Percentiles rank a stretch among this genome's conserved stretches.
These are phyloP conservation scores for Zelleria hepariella DNA, from an alignment of 2,888 invertebrate species.

Conservation along the genomic window DNA sequence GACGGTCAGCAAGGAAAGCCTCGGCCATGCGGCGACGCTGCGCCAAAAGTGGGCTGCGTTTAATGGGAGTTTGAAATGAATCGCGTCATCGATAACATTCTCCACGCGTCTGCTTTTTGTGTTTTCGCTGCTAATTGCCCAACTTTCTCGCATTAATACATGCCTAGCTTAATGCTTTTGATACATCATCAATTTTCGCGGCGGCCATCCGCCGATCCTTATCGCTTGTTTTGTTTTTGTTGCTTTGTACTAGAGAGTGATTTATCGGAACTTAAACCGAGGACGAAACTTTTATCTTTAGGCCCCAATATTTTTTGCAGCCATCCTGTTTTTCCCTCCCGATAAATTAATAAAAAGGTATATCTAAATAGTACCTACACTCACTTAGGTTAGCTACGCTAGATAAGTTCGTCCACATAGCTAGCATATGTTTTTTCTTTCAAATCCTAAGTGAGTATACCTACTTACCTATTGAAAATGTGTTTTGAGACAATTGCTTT, in stretches of 20 bases:
- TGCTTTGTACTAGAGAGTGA: background rate
- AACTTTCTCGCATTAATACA: slow-evolving; percentile 44
- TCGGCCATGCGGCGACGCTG: background rate
- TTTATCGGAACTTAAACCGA: background rate
- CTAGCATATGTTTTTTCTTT: too few species aligned
- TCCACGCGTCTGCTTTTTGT: slow-evolving; percentile 41
- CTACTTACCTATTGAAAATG: background rate
- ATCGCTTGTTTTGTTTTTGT: background rate
- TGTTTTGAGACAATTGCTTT: background rate
- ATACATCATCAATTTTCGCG: slow-evolving; percentile 31
- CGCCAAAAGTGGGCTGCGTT: slow-evolving; percentile 22
- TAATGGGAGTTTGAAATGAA: slow-evolving; percentile 47
- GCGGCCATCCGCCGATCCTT: background rate
- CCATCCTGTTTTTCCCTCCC: background rate
- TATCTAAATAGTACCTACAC: background rate
- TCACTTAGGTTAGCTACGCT: too few species aligned
- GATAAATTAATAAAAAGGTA: too few species aligned
- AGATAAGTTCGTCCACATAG: too few species aligned
- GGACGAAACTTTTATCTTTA: background rate
- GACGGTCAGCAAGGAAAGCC: background rate
- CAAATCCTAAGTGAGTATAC: too few species aligned
- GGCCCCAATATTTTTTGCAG: background rate
- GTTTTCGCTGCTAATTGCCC: slow-evolving; percentile 48
- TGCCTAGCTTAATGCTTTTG: slow-evolving; percentile 30
- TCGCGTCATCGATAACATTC: slow-evolving; percentile 44